A percentile compares a stretch with the other conserved stretches of the same genome.
phyloP scores from a whole-genome alignment of 2,113 vertebrate genomes.

The Synodontis membranacea region DNA sequence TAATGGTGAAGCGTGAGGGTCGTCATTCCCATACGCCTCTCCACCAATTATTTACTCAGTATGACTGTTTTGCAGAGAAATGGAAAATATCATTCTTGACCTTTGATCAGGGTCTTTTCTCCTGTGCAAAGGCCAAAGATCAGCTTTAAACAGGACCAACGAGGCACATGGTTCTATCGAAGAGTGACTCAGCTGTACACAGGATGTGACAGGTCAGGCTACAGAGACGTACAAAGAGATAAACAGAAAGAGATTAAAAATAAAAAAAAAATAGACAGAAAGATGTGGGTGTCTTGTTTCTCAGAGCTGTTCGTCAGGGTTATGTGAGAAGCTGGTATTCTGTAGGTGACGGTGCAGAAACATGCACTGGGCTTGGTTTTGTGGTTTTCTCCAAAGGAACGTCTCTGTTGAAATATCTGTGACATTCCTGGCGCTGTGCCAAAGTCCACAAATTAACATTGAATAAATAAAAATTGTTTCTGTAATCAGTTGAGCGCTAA shows the following conservation, averaged over 20 bases:
- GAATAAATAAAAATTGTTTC: background rate
- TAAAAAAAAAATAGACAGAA: background rate
- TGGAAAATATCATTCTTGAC: conserved; percentile 46
- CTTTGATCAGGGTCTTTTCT: conserved; percentile 48
- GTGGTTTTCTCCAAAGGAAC: background rate
- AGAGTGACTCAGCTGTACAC: conserved; percentile 27
- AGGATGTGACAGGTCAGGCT: conserved; percentile 42
- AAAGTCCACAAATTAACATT: conserved; percentile 33
- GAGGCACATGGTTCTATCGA: background rate
- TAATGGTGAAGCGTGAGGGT: background rate
- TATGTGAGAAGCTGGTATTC: conserved; percentile 23
- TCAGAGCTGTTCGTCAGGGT: conserved; percentile 6
- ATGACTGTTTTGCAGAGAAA: conserved; percentile 37
- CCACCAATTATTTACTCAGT: conserved; percentile 39
- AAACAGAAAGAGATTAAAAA: conserved; percentile 15
- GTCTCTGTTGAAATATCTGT: background rate
- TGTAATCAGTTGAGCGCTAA: background rate
- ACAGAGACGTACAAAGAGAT: conserved; percentile 27
- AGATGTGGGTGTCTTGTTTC: background rate
- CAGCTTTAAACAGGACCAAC: conserved; percentile 15
- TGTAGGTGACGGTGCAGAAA: conserved; percentile 3
- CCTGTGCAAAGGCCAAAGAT: conserved; percentile 51
- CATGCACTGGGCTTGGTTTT: background rate
- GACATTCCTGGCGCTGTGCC: background rate
- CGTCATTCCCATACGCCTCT: background rate